Conservation (phyloP, 2,888 invertebrate species). For the Hemaris fuciformis region DNA sequence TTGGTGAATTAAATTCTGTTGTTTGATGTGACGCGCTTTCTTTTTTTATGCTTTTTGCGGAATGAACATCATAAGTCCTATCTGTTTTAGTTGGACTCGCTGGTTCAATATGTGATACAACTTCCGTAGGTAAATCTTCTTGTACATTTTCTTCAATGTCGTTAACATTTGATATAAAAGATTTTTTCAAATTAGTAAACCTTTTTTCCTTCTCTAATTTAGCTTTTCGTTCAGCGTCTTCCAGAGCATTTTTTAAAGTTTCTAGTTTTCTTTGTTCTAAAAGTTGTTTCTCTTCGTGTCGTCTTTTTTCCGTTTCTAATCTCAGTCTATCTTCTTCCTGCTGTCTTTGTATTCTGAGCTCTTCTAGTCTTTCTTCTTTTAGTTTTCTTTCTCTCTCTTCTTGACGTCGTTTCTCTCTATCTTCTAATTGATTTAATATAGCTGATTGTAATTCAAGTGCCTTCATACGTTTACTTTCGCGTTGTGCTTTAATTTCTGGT, state of each 20-base stretch:
- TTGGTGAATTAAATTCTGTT: constrained; percentile 68
- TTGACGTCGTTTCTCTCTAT: constrained; percentile 87
- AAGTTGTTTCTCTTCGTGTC: constrained; percentile 85
- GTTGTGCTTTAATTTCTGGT: constrained; percentile 88
- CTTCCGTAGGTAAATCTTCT: constrained; percentile 40
- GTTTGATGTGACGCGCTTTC: constrained; percentile 65
- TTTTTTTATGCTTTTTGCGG: constrained; percentile 67
- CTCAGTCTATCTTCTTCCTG: constrained; percentile 85
- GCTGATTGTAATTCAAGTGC: constrained; percentile 93
- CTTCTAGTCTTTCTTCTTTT: constrained; percentile 91
- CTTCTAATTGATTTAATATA: constrained; percentile 91
- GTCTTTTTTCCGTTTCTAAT: constrained; percentile 86
- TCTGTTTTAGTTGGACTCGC: constrained; percentile 66
- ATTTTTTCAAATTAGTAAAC: constrained; percentile 59
- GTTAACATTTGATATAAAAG: constrained; percentile 33
- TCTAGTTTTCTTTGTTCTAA: constrained; percentile 87
- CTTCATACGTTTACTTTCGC: constrained; percentile 90
- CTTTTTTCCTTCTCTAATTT: constrained; percentile 84
- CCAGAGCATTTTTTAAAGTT: constrained; percentile 88
- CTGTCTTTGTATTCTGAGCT: constrained; percentile 87
- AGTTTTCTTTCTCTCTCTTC: constrained; percentile 88
- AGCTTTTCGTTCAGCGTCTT: constrained; percentile 88
- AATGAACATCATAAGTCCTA: constrained; percentile 67
- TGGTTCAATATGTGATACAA: constrained; percentile 30
- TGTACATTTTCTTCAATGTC: constrained; percentile 43